phyloP scores from a whole-genome alignment of 2,888 invertebrate genomes.

The Platerodrilus igneus region DNA sequence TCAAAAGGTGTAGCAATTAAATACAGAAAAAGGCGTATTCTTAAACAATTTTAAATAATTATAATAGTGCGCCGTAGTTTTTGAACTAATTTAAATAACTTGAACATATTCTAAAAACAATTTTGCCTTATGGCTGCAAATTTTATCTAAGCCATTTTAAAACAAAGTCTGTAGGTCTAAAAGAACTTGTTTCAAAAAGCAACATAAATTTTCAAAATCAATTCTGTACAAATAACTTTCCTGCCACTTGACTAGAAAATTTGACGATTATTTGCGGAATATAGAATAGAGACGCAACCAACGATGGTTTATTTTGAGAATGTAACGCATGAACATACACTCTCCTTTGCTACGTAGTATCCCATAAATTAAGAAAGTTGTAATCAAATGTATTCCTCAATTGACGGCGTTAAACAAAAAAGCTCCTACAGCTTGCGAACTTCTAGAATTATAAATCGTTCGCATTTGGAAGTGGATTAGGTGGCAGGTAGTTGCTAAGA shows the following conservation, averaged over 20 bases:
- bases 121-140: too few relatives aligned
- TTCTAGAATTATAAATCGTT: slow-evolving; percentile 7
- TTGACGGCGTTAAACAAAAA: slow-evolving; percentile 11
- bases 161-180: too few relatives aligned
- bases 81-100: too few relatives aligned
- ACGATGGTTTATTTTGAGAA: slow-evolving; percentile 11
- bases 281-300: slow-evolving; percentile 6
- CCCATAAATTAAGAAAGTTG: slow-evolving; percentile 11
- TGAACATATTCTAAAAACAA: too few relatives aligned
- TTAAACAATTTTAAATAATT: too few relatives aligned
- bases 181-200: too few relatives aligned
- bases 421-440: slow-evolving; percentile 7
- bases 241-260: slow-evolving; percentile 9
- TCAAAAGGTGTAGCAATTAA: too few relatives aligned
- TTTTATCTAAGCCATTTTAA: too few relatives aligned
- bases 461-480: slow-evolving; percentile 6
- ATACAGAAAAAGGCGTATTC: too few relatives aligned
- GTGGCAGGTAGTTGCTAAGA: slow-evolving; percentile 5
- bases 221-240: slow-evolving; percentile 10
- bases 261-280: slow-evolving; percentile 2
- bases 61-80: too few relatives aligned
- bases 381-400: slow-evolving; percentile 9
- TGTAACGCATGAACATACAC: slow-evolving; percentile 9
- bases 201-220: slow-evolving; percentile 4
- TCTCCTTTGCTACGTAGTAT: slow-evolving; percentile 12